Evolutionary conservation across 2,113 vertebrate genomes (phyloP), one percentile per base, ranked within the genome.

Genomic region (Triplophysa rosa): DNA sequence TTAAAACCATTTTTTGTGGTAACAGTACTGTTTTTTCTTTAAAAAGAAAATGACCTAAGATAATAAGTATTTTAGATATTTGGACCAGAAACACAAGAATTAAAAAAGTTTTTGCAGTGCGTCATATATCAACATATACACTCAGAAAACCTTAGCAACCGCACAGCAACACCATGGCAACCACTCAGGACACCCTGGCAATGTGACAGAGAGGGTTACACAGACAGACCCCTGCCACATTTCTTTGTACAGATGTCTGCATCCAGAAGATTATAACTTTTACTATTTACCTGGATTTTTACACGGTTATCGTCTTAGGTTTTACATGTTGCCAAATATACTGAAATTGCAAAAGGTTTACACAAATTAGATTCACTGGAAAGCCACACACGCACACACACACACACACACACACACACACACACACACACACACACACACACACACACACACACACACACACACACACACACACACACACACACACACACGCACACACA

Each of bases 301-400:
- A 42, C 42, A 42, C 13, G 54, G 40, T 72, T 52, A 56, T 4
- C 52, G n/a, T n/a, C 0, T 72, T 8, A 24, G 42, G 16, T 61
- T 61, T 17, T 12, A 17, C 14, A 47, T 16, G 14, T 47, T 74
- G 16, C 45, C n/a, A 61, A 61, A 61, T 16, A 5, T 59, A 17
- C n/a, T 40, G 12, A 61, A 17, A 42, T 56, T 16, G 56, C 17
- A 56, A n/a, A 17, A n/a, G n/a, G n/a, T 14, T 59, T 59, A 59
- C 8, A 17, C 0, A 54, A 6, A n/a, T 29, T 37, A 29, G 71
- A 77, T 77, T 59, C 71, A 68, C 56, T 33, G 29, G 29, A 33
- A 67, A 42, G 80, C 21, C 12, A 74, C 40, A 56, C 63, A 17
- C 67, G 26, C 26, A 2, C 26, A 69, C 59, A 54, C 69, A 12